Percentiles rank a stretch among this genome's conserved stretches.
Evolutionary conservation across 1,140 invertebrate species (phyloP).

Genomic region (Andricus grossulariae): DNA sequence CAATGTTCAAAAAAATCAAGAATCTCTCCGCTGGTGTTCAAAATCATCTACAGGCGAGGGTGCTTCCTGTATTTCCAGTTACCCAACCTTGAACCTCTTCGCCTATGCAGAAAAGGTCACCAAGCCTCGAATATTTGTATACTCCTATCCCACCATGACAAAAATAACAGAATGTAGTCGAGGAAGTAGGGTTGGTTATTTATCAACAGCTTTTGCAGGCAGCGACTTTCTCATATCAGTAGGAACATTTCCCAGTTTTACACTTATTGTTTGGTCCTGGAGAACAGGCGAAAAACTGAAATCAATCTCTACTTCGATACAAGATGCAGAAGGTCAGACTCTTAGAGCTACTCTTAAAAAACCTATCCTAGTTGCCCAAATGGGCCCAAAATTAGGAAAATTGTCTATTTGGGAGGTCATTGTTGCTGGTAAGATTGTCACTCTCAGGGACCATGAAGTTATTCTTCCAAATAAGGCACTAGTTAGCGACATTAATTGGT

Average conservation of each 20-base stretch:
- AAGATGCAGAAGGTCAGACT: slow-evolving; percentile 54
- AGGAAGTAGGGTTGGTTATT: slow-evolving; percentile 54
- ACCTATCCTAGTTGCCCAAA: slow-evolving; percentile 57
- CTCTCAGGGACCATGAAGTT: slow-evolving; percentile 50
- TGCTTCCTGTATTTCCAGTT: slow-evolving; percentile 60
- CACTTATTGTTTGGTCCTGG: slow-evolving; percentile 70
- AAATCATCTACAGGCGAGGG: slow-evolving; percentile 60
- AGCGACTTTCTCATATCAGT: slow-evolving; percentile 60
- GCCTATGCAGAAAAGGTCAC: slow-evolving; percentile 65
- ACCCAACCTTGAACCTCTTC: slow-evolving; percentile 56
- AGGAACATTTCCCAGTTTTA: slow-evolving; percentile 60
- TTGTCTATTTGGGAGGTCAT: slow-evolving; percentile 63
- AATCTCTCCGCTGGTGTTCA: slow-evolving; percentile 56
- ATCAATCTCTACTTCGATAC: slow-evolving; percentile 52
- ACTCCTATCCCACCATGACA: slow-evolving; percentile 65
- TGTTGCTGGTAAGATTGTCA: slow-evolving; percentile 35
- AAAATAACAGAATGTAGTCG: slow-evolving; percentile 59
- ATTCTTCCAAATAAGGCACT: slow-evolving; percentile 47
- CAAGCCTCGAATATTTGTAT: slow-evolving; percentile 64
- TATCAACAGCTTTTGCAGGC: slow-evolving; percentile 61
- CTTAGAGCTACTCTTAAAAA: slow-evolving; percentile 48
- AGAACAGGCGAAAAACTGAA: slow-evolving; percentile 64
- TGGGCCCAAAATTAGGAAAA: slow-evolving; percentile 58
- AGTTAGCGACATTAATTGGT: slow-evolving; percentile 61
- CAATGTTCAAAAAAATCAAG: slow-evolving; percentile 47